Percentiles rank a stretch among this genome's conserved stretches.
These are phyloP conservation scores for Dipodomys merriami DNA, from an alignment of 2,113 vertebrate genomes.

Conservation along the genomic window DNA sequence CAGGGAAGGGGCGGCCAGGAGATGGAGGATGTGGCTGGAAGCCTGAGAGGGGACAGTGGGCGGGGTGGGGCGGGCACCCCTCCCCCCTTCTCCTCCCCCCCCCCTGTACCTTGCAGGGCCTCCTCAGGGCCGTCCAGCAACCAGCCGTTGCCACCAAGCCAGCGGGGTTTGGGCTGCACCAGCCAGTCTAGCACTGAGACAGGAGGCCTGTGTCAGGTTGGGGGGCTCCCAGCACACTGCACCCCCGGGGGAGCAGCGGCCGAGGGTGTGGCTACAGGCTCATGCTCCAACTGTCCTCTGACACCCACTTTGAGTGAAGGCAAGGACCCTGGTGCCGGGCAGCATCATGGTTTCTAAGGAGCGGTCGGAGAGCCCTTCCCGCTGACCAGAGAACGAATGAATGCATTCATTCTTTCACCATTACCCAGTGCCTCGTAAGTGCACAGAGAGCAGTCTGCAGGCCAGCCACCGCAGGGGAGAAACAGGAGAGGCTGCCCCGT, in stretches of 20 bases:
- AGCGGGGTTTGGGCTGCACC: constrained; percentile 96
- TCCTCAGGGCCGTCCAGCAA: constrained; percentile 96
- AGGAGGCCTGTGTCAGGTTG: background rate
- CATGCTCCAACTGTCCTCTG: too few relatives aligned
- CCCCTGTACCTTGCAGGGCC: constrained; percentile 91
- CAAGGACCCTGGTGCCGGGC: background rate
- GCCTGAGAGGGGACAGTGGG: too few relatives aligned
- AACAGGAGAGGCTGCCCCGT: too few relatives aligned
- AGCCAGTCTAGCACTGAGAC: constrained; percentile 96
- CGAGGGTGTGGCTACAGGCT: background rate
- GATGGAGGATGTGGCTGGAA: too few relatives aligned
- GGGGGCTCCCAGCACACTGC: background rate
- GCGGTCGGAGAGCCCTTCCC: too few relatives aligned
- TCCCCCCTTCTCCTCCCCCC: too few relatives aligned
- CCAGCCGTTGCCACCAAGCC: constrained; percentile 97
- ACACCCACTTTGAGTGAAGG: background rate
- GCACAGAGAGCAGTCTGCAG: too few relatives aligned
- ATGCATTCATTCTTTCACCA: too few relatives aligned
- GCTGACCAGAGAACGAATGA: too few relatives aligned
- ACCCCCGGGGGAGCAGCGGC: background rate
- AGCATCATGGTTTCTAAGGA: background rate
- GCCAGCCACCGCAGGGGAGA: too few relatives aligned
- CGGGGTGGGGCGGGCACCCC: too few relatives aligned
- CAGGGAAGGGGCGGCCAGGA: background rate
- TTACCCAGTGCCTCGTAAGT: too few relatives aligned